Evolutionary conservation across 2,797 vertebrate genomes (phyloP).

Genomic region (Geotrypetes seraphini): DNA sequence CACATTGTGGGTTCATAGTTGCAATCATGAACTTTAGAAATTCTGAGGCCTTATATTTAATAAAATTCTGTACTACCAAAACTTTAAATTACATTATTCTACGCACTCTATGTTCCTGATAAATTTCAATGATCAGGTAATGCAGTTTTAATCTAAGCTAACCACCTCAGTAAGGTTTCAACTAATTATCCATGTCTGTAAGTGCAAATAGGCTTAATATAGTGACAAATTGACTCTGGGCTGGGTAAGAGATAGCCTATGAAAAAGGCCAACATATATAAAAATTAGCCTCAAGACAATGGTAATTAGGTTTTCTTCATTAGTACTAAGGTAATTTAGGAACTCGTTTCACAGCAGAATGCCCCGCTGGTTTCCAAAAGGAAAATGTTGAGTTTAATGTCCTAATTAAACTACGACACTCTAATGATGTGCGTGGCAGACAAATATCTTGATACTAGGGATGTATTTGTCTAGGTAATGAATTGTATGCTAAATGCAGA

Average conservation of each 20-base stretch:
- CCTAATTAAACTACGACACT: slow-evolving; percentile 14
- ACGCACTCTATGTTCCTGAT: slow-evolving; percentile 1
- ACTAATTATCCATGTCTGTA: slow-evolving; percentile 18
- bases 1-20: too few species aligned
- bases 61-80: too few species aligned
- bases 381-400: slow-evolving; percentile 16
- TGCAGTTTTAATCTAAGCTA: slow-evolving; percentile 18
- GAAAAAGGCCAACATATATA: slow-evolving; percentile 14
- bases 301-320: slow-evolving; percentile 16
- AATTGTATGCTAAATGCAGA: neutral
- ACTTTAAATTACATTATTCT: neutral
- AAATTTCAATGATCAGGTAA: slow-evolving; percentile 18
- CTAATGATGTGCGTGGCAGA: slow-evolving; percentile 8
- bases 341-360: slow-evolving; percentile 9
- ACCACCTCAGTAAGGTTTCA: slow-evolving; percentile 5
- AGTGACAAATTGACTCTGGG: slow-evolving; percentile 2
- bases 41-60: too few species aligned
- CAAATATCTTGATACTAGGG: slow-evolving; percentile 1
- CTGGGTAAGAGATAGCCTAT: slow-evolving; percentile 13
- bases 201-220: slow-evolving; percentile 15
- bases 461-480: slow-evolving; percentile 16
- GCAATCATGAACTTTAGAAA: too few species aligned
- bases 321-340: slow-evolving; percentile 15
- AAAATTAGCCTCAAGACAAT: slow-evolving; percentile 15
- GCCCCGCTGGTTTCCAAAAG: slow-evolving; percentile 5